Base-by-base conservation (phyloP, 2,888 invertebrate genomes). In the Trissolcus brochymenae region DNA sequence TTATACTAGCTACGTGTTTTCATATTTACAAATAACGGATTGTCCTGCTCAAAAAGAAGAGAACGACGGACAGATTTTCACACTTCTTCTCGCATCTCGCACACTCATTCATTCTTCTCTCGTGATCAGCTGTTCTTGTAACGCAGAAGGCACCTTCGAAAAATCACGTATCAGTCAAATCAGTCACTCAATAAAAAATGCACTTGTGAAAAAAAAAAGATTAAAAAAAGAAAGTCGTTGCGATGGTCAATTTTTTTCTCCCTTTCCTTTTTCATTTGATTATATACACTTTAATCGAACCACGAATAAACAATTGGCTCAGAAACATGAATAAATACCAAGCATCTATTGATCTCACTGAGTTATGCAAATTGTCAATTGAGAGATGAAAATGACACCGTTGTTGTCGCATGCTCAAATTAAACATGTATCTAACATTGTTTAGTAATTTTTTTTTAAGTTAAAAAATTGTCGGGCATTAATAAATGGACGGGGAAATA, bases 71-170 rank as follows among this genome's bases (percentile, higher is more conserved):
- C 64, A 71, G n/a, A 55, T 50, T 70, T 71, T 56, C 13, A 6
- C 41, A 19, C 43, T 29, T 35, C 35, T 29, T 35, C 43, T 46
- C 29, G 50, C 40, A 81, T 84, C 82, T 79, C 78, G 70, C 79
- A 78, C 81, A 76, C 80, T 53, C 70, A 61, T 40, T 62, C 71
- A 41, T 67, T 43, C 66, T 55, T 71, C 51, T 68, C 65, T 59
- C 64, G 64, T 59, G 57, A 70, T 65, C 76, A 41, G 64, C 61
- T 73, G 68, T 75, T 75, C 61, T 66, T 68, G 19, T 66, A 73
- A 87, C 84, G 84, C 87, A 86, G 88, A 89, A 89, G 89, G 89
- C 89, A 89, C 88, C 89, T 87, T 88, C 85, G 87, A 88, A 88
- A 87, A 88, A 88, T 88, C 87, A 88, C 84, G 51, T 51, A 54